Evolutionary conservation across 2,113 vertebrate species (phyloP).

Genomic region (Naja naja): DNA sequence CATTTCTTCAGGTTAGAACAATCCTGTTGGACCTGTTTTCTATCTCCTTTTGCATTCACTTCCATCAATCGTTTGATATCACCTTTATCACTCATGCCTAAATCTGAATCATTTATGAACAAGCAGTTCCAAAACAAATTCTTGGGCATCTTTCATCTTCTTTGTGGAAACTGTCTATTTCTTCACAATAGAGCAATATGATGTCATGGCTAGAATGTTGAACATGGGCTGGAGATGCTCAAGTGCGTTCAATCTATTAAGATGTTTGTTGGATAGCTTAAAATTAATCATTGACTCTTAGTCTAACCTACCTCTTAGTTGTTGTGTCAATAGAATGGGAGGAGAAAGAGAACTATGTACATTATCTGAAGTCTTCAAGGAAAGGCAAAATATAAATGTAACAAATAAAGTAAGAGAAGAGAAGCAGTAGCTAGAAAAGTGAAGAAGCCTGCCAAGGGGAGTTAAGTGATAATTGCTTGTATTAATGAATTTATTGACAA

Average conservation of each 20-base stretch:
- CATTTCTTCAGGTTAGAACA: background rate
- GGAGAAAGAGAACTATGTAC: background rate
- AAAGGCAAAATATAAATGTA: background rate
- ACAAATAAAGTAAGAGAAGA: background rate
- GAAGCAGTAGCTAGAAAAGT: background rate
- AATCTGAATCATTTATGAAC: background rate
- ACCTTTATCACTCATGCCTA: background rate
- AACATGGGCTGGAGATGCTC: background rate
- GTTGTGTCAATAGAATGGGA: background rate
- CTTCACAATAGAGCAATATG: background rate
- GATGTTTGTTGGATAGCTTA: background rate
- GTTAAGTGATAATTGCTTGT: background rate
- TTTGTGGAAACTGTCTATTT: background rate
- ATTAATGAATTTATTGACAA: background rate
- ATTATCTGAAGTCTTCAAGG: background rate
- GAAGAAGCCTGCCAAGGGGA: background rate
- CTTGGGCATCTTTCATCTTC: background rate
- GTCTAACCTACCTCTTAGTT: background rate
- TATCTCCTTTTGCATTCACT: background rate
- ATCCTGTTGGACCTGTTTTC: background rate
- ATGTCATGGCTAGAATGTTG: background rate
- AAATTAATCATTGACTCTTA: background rate
- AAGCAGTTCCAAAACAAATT: background rate
- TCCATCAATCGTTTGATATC: background rate
- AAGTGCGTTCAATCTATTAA: background rate